These are phyloP conservation scores for Poeciliopsis paucimaculata DNA, from an alignment of 2,797 vertebrate species.

Conservation along the genomic window DNA sequence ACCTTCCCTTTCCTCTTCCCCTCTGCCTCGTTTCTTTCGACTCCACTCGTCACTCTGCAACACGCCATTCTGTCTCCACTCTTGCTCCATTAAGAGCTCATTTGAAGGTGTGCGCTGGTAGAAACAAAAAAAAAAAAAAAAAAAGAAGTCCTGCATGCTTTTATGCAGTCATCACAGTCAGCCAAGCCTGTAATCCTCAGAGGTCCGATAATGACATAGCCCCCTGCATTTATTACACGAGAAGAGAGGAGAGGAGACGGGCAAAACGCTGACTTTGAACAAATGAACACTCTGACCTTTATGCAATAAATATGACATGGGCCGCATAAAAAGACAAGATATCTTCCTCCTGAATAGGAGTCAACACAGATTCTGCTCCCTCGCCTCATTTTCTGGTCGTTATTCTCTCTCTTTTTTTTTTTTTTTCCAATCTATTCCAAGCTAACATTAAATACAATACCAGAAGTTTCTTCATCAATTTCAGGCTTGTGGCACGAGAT, in stretches of 20 bases:
- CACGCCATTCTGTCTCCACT: constrained; percentile 65
- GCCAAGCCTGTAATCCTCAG: constrained; percentile 86
- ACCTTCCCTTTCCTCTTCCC: not conserved
- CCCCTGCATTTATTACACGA: constrained; percentile 86
- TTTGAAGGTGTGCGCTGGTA: constrained; percentile 75
- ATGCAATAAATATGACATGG: constrained; percentile 94
- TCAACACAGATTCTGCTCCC: constrained; percentile 85
- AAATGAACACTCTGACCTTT: constrained; percentile 90
- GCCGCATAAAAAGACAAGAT: constrained; percentile 90
- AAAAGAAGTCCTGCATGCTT: constrained; percentile 76
- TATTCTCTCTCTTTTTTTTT: not conserved
- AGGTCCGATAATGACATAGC: constrained; percentile 86
- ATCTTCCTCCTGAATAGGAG: constrained; percentile 92
- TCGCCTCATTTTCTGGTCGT: constrained; percentile 67
- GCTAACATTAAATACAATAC: constrained; percentile 24
- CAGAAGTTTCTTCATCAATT: not conserved
- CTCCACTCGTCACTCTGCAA: constrained; percentile 40
- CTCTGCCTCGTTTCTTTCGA: not conserved
- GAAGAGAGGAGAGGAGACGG: constrained; percentile 76
- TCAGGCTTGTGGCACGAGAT: not conserved
- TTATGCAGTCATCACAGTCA: constrained; percentile 86
- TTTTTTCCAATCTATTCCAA: constrained; percentile 12
- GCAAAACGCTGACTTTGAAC: constrained; percentile 89
- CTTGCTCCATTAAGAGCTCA: constrained; percentile 73
- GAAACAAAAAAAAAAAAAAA: constrained; percentile 80